Evolutionary conservation across 2,113 vertebrate genomes (phyloP).

Genomic region (Vulpes vulpes): DNA sequence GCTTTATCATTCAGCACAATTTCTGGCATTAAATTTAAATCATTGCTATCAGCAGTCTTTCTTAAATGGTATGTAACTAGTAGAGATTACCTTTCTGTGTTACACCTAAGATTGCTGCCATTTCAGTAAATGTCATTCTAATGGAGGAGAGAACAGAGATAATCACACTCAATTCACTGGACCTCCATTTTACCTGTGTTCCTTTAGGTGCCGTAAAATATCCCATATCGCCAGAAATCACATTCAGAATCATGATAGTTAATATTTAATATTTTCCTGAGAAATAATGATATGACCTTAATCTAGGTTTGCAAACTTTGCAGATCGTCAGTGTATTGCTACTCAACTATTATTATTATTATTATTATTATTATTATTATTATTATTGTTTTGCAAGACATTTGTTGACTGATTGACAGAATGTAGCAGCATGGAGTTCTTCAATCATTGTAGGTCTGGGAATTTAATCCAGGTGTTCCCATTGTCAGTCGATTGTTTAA

Average conservation of each 20-base stretch:
- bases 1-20: neutral
- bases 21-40: constrained; percentile 4
- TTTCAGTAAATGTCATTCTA: constrained; percentile 1
- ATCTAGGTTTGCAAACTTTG: neutral
- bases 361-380: too few relatives aligned
- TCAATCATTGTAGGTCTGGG: neutral
- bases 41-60: neutral
- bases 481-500: neutral
- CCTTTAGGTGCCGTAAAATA: neutral
- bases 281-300: neutral
- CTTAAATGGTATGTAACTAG: neutral
- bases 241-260: constrained; percentile 11
- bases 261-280: neutral
- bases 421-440: neutral
- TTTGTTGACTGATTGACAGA: neutral
- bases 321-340: neutral
- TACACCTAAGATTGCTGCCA: neutral
- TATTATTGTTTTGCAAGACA: neutral
- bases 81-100: neutral
- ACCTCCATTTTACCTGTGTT: neutral
- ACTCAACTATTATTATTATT: neutral
- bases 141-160: neutral
- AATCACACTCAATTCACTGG: neutral
- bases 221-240: neutral
- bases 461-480: neutral